phyloP scores from a whole-genome alignment of 1,140 invertebrate genomes.

The Brachionus rotundiformis region DNA sequence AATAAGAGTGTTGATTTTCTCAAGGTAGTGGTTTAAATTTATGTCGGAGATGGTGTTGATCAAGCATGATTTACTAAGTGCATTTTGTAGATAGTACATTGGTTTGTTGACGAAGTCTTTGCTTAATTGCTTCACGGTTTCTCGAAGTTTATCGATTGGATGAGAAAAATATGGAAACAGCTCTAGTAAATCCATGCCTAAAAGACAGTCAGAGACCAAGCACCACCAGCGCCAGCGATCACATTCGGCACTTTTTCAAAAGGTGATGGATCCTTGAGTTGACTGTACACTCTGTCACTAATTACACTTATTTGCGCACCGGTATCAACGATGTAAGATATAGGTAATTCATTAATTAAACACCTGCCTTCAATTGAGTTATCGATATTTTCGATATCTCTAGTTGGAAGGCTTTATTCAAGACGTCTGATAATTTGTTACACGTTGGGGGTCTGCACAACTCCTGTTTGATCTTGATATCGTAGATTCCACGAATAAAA shows the following conservation, averaged over 20 bases:
- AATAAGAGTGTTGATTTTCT: neutral
- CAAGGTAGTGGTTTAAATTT: neutral
- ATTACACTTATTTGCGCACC: no score
- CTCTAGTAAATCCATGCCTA: neutral
- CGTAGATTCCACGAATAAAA: constrained; percentile 24
- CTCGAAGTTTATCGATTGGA: neutral
- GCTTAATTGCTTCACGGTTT: neutral
- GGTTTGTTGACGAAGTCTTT: constrained; percentile 46
- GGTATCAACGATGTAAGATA: neutral
- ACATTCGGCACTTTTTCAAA: constrained; percentile 2
- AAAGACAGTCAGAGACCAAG: neutral
- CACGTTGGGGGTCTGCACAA: constrained; percentile 19
- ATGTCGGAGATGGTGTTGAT: neutral
- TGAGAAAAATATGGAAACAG: neutral
- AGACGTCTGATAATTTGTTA: constrained; percentile 11
- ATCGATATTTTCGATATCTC: neutral
- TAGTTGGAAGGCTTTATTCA: neutral
- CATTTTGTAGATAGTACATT: neutral
- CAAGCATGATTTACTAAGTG: neutral
- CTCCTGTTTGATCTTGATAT: constrained; percentile 25
- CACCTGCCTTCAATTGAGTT: neutral
- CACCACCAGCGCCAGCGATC: neutral
- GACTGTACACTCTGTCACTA: neutral
- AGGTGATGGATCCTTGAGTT: neutral
- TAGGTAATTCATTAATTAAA: neutral